phyloP scores from a whole-genome alignment of 2,888 invertebrate species.

The Platynereis dumerilii region DNA sequence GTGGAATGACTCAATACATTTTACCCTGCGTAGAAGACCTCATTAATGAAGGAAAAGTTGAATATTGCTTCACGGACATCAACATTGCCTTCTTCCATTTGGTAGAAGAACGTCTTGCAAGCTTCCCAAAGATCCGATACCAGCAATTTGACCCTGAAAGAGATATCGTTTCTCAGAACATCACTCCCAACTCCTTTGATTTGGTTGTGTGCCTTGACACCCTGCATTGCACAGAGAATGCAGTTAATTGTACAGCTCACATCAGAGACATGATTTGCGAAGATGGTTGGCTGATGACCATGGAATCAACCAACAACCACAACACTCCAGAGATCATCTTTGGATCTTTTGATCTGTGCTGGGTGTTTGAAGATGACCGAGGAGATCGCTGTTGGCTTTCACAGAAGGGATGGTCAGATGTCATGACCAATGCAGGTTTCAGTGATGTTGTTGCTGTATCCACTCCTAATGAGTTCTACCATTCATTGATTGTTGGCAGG shows the following conservation, averaged over 20 bases:
- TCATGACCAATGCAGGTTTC: slow-evolving; percentile 11
- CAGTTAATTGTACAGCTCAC: slow-evolving; percentile 8
- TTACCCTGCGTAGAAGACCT: slow-evolving; percentile 11
- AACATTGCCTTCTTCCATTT: slow-evolving; percentile 22
- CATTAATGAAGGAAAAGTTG: slow-evolving; percentile 16
- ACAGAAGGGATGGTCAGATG: slow-evolving; percentile 23
- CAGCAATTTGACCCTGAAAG: slow-evolving; percentile 22
- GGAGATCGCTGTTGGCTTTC: slow-evolving; percentile 19
- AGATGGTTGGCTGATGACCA: slow-evolving; percentile 23
- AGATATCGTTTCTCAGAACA: slow-evolving; percentile 11
- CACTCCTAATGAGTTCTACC: slow-evolving; percentile 24
- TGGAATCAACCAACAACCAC: slow-evolving; percentile 18
- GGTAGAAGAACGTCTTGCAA: slow-evolving; percentile 14
- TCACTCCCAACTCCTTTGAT: slow-evolving; percentile 16
- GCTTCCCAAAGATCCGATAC: slow-evolving; percentile 19
- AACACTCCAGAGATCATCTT: slow-evolving; percentile 23
- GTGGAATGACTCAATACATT: slow-evolving; percentile 21
- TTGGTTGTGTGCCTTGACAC: slow-evolving; percentile 23
- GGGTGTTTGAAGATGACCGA: slow-evolving; percentile 22
- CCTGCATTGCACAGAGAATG: slow-evolving; percentile 16
- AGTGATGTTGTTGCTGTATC: slow-evolving; percentile 19
- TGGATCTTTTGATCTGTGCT: slow-evolving; percentile 25
- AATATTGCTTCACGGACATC: slow-evolving; percentile 24
- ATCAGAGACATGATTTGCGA: slow-evolving; percentile 20
- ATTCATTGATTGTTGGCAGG: slow-evolving; percentile 21